phyloP scores from a whole-genome alignment of 1,140 invertebrate genomes.

The Thaumatotibia leucotreta region DNA sequence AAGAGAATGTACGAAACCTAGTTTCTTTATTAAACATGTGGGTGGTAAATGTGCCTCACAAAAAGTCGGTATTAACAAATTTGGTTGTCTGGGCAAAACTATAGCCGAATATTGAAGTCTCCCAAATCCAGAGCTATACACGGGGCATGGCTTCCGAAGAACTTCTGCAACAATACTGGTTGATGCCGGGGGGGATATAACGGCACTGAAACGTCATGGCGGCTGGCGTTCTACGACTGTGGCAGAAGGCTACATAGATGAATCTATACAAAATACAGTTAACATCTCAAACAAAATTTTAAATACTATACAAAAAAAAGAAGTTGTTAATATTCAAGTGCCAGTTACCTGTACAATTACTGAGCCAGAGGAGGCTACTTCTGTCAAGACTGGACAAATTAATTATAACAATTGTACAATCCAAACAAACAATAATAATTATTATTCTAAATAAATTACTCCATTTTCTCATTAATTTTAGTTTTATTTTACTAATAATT shows the following conservation, averaged over 20 bases:
- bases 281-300: not conserved
- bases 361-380: not conserved
- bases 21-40: not conserved
- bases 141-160: not conserved
- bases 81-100: not conserved
- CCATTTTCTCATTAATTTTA: not conserved
- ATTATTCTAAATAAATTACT: not conserved
- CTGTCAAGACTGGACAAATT: not conserved
- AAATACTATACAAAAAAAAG: not conserved
- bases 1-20: not conserved
- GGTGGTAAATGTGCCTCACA: not conserved
- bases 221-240: not conserved
- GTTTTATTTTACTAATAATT: not conserved
- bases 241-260: not conserved
- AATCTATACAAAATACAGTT: not conserved
- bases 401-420: not conserved
- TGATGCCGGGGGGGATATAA: not conserved
- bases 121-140: not conserved
- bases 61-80: not conserved
- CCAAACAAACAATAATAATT: not conserved
- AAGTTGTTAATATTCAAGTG: not conserved
- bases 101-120: not conserved
- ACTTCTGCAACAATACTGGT: not conserved
- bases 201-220: not conserved
- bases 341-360: not conserved